phyloP scores from a whole-genome alignment of 2,797 vertebrate species.

The Eulemur mongoz region DNA sequence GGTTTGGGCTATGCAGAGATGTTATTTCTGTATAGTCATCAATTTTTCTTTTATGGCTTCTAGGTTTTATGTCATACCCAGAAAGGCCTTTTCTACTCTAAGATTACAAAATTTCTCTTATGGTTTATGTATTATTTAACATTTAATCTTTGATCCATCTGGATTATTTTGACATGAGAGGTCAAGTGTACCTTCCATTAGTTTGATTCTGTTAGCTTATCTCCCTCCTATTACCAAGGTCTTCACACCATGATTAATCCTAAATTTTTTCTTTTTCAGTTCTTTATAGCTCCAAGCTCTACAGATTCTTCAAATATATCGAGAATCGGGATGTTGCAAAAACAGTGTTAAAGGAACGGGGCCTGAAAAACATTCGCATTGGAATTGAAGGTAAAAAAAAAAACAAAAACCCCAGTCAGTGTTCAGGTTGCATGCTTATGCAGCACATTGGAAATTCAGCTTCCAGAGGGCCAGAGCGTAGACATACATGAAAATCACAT shows the following conservation, averaged over 20 bases:
- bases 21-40: background rate
- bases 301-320: conserved; percentile 91
- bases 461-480: background rate
- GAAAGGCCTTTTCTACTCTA: background rate
- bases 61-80: conserved; percentile 7
- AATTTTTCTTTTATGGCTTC: background rate
- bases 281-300: conserved; percentile 90
- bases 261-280: conserved; percentile 77
- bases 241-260: background rate
- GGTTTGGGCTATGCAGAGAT: background rate
- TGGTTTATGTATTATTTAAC: background rate
- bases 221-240: background rate
- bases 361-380: conserved; percentile 90
- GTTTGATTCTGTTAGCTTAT: background rate
- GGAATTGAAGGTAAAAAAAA: conserved; percentile 88
- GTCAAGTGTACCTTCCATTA: background rate
- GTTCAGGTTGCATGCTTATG: background rate
- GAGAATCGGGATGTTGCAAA: conserved; percentile 91
- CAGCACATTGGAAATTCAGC: background rate
- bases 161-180: background rate
- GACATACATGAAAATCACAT: background rate
- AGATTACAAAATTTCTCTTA: background rate
- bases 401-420: background rate
- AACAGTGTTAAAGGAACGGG: conserved; percentile 88
- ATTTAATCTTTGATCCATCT: background rate